These are phyloP conservation scores for Telenomus remus DNA, from an alignment of 1,140 invertebrate species.

Conservation along the genomic window DNA sequence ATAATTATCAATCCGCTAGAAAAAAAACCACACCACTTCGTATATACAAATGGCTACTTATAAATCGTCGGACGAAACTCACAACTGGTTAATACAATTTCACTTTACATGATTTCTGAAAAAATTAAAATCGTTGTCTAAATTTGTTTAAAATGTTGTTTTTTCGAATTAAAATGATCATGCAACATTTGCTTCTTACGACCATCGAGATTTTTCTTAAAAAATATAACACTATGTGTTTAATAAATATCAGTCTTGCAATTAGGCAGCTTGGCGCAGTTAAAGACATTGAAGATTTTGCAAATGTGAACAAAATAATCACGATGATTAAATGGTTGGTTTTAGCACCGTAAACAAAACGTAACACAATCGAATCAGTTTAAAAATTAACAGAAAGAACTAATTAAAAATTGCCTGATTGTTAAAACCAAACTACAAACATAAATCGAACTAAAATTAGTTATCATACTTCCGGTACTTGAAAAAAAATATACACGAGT, in stretches of 20 bases:
- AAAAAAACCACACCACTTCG: constrained; percentile 22
- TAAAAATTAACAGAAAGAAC: no score
- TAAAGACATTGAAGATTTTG: neutral
- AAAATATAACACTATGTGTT: neutral
- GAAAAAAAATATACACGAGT: neutral
- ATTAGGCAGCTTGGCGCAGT: neutral
- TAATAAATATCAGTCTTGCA: constrained; percentile 15
- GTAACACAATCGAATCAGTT: no score
- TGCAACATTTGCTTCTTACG: no score
- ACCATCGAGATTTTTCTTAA: neutral
- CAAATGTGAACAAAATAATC: neutral
- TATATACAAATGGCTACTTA: constrained; percentile 16
- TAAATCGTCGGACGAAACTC: no score
- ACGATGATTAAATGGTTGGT: neutral
- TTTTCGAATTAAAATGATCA: no score
- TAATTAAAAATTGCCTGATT: no score
- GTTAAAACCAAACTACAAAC: neutral
- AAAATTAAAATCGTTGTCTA: no score
- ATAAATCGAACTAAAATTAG: neutral
- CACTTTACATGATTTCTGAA: no score
- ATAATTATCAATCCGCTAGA: constrained; percentile 22
- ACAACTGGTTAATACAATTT: no score
- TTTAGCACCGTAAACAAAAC: no score
- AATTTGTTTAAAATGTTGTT: no score
- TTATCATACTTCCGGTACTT: neutral